phyloP scores from a whole-genome alignment of 2,113 vertebrate genomes.

The Cynopterus brachyotis region DNA sequence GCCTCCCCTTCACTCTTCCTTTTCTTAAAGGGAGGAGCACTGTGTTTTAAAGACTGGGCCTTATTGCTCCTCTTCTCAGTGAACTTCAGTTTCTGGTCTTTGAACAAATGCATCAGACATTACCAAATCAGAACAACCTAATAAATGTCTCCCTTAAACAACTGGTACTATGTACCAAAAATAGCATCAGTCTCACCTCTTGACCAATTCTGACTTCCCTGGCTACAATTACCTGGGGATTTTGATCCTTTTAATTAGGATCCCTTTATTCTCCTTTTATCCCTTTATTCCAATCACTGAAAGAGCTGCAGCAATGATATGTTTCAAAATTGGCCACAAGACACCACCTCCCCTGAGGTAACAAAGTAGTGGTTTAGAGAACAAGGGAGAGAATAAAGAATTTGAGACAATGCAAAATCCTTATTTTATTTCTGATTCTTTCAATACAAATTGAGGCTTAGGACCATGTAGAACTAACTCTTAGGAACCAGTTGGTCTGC shows the following conservation, averaged over 20 bases:
- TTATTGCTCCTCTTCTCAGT: slow-evolving; percentile 19
- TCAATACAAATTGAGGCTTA: not conserved
- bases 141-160: slow-evolving; percentile 42
- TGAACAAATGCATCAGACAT: slow-evolving; percentile 31
- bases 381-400: slow-evolving; percentile 42
- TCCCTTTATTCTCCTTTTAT: slow-evolving; percentile 61
- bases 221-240: slow-evolving; percentile 63
- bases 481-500: not conserved
- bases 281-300: slow-evolving; percentile 58
- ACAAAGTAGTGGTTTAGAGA: slow-evolving; percentile 38
- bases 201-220: slow-evolving; percentile 30
- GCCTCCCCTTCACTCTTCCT: not conserved
- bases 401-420: slow-evolving; percentile 18
- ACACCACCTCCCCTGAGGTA: slow-evolving; percentile 18
- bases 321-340: slow-evolving; percentile 63
- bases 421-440: slow-evolving; percentile 43
- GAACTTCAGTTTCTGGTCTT: slow-evolving; percentile 49
- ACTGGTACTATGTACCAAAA: slow-evolving; percentile 31
- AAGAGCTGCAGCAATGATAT: slow-evolving; percentile 54
- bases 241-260: slow-evolving; percentile 70
- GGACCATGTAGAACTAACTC: not conserved
- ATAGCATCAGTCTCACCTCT: slow-evolving; percentile 39
- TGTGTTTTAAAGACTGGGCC: not conserved
- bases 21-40: not conserved
- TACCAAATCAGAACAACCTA: slow-evolving; percentile 46